Evolutionary conservation across 2,113 vertebrate genomes (phyloP).

Genomic region (Megaceryle torquata): DNA sequence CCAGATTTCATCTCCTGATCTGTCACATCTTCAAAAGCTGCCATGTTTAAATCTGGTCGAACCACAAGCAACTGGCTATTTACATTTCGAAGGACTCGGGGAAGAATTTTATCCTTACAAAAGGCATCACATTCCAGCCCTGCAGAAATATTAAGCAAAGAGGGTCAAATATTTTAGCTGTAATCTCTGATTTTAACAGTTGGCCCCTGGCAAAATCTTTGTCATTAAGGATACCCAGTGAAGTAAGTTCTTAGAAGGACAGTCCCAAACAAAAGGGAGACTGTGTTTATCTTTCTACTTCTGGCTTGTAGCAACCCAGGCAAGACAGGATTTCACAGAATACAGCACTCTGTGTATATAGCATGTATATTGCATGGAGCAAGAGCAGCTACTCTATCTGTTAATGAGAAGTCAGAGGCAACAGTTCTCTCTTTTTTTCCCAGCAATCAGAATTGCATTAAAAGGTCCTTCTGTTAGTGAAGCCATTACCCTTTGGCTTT

Average conservation of each 20-base stretch:
- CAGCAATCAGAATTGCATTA: background rate
- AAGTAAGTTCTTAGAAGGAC: background rate
- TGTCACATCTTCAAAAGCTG: conserved; percentile 65
- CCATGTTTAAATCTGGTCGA: background rate
- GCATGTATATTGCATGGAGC: background rate
- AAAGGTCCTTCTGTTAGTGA: background rate
- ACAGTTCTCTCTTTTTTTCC: background rate
- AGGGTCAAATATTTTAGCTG: background rate
- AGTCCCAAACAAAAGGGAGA: background rate
- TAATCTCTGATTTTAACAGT: background rate
- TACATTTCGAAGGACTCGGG: conserved; percentile 51
- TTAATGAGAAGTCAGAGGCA: background rate
- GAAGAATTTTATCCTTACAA: background rate
- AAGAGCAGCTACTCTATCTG: background rate
- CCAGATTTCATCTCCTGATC: conserved; percentile 56
- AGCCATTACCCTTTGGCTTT: background rate
- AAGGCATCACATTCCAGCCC: conserved; percentile 71
- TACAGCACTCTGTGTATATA: too few species aligned
- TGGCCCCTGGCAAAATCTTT: background rate
- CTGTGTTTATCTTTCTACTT: background rate
- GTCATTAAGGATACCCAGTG: rapidly evolving
- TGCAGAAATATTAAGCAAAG: background rate
- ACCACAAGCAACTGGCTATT: conserved; percentile 68
- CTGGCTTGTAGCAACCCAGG: background rate
- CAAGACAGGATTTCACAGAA: background rate